phyloP scores from a whole-genome alignment of 2,797 vertebrate species.

The Girardinus metallicus region DNA sequence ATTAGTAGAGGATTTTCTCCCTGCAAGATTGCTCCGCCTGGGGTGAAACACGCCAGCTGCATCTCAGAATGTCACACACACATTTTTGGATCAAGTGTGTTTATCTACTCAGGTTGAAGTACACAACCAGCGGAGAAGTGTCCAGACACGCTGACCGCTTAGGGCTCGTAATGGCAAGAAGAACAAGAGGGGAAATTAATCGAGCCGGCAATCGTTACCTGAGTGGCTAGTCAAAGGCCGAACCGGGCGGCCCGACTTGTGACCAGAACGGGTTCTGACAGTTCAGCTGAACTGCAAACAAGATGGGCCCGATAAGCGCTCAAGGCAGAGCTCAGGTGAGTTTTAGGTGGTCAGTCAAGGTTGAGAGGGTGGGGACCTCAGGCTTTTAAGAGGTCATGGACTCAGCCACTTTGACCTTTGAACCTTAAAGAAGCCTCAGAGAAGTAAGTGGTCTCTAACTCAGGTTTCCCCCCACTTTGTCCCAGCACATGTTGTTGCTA shows the following conservation, averaged over 20 bases:
- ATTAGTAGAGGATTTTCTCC: constrained; percentile 63
- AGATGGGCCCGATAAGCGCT: constrained; percentile 59
- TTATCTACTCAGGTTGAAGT: constrained; percentile 67
- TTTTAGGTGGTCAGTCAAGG: constrained; percentile 72
- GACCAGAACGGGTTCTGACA: constrained; percentile 70
- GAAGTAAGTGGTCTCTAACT: constrained; percentile 30
- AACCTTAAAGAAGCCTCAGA: constrained; percentile 38
- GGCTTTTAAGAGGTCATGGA: constrained; percentile 44
- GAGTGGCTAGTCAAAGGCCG: constrained; percentile 44
- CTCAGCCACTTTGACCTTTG: constrained; percentile 54
- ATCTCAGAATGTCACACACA: constrained; percentile 62
- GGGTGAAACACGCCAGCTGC: constrained; percentile 70
- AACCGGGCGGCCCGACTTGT: constrained; percentile 37
- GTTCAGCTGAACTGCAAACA: constrained; percentile 52
- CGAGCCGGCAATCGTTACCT: constrained; percentile 51
- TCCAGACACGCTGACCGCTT: constrained; percentile 46
- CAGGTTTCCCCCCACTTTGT: constrained; percentile 17
- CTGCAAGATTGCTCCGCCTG: constrained; percentile 57
- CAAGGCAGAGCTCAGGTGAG: constrained; percentile 51
- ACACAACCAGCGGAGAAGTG: constrained; percentile 50
- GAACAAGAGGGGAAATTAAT: constrained; percentile 55
- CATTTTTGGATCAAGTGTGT: constrained; percentile 75
- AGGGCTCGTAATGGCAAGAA: constrained; percentile 44
- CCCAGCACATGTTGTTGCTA: constrained; percentile 30
- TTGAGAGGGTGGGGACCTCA: constrained; percentile 43